phyloP scores from a whole-genome alignment of 2,797 vertebrate species.

The Sorex maritimensis region DNA sequence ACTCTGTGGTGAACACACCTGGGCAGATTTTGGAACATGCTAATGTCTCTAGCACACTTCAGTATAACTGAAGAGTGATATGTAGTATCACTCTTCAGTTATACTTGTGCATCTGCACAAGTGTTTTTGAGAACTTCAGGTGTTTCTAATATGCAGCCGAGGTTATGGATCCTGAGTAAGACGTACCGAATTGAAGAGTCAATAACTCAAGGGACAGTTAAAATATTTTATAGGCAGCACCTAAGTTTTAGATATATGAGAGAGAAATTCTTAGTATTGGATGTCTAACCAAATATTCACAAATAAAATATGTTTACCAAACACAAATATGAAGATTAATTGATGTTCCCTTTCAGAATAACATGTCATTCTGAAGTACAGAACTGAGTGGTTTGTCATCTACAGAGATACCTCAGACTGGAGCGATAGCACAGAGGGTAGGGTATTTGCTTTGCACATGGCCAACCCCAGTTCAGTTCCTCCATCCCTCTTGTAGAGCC shows the following conservation, averaged over 20 bases:
- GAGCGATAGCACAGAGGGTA: too few relatives aligned
- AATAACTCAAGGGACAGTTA: neutral
- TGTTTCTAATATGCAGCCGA: neutral
- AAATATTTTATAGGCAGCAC: neutral
- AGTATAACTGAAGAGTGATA: neutral
- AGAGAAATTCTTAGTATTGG: slow-evolving; percentile 3
- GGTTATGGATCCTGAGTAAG: neutral
- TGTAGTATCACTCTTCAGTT: too few relatives aligned
- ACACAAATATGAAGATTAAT: neutral
- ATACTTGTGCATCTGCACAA: neutral
- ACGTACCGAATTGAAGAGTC: neutral
- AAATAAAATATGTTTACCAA: neutral
- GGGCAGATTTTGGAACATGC: neutral
- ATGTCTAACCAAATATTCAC: neutral
- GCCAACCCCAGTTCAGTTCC: too few relatives aligned
- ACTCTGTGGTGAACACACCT: neutral
- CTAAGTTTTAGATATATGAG: slow-evolving; percentile 13
- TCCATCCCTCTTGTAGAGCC: too few relatives aligned
- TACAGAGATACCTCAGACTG: fast-evolving
- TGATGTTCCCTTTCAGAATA: too few relatives aligned
- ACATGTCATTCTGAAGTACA: fast-evolving
- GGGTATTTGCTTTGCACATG: too few relatives aligned
- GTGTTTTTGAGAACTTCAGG: neutral
- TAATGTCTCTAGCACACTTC: neutral
- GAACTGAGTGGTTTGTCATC: too few relatives aligned